A percentile compares a stretch with the other conserved stretches of the same genome.
phyloP scores from a whole-genome alignment of 2,888 invertebrate genomes.

The Cyaniris semiargus region DNA sequence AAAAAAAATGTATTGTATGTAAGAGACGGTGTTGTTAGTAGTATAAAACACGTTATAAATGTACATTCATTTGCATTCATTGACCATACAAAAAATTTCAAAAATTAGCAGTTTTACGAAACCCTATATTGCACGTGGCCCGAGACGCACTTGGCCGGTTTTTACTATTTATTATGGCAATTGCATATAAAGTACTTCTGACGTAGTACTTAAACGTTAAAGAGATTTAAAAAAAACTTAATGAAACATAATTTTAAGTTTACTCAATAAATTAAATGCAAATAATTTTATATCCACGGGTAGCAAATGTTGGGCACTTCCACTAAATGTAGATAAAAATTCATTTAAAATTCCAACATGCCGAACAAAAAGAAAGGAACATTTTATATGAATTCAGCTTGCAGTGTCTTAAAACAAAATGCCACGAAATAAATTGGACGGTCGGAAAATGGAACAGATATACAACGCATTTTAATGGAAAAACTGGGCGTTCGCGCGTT shows the following conservation, averaged over 20 bases:
- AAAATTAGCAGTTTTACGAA: too few relatives aligned
- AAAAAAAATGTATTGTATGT: too few relatives aligned
- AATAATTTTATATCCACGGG: not conserved
- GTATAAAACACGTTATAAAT: too few relatives aligned
- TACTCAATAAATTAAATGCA: not conserved
- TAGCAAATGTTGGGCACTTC: slow-evolving; percentile 5
- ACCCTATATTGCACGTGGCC: too few relatives aligned
- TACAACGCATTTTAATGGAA: slow-evolving; percentile 35
- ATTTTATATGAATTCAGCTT: slow-evolving; percentile 32
- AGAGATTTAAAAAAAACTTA: not conserved
- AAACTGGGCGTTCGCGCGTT: slow-evolving; percentile 32
- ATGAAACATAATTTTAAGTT: not conserved
- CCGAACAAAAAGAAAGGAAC: slow-evolving; percentile 26
- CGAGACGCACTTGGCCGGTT: too few relatives aligned
- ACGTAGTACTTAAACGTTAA: too few relatives aligned
- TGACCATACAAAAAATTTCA: too few relatives aligned
- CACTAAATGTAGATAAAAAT: slow-evolving; percentile 25
- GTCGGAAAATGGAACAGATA: slow-evolving; percentile 37
- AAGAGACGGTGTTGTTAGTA: too few relatives aligned
- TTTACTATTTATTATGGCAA: too few relatives aligned
- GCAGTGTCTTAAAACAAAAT: slow-evolving; percentile 36
- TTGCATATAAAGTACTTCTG: too few relatives aligned
- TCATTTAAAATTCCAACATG: slow-evolving; percentile 29
- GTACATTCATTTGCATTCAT: too few relatives aligned
- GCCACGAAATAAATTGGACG: slow-evolving; percentile 39